Base-by-base conservation (phyloP, 2,888 invertebrate genomes). In the Augochlorella aurata region DNA sequence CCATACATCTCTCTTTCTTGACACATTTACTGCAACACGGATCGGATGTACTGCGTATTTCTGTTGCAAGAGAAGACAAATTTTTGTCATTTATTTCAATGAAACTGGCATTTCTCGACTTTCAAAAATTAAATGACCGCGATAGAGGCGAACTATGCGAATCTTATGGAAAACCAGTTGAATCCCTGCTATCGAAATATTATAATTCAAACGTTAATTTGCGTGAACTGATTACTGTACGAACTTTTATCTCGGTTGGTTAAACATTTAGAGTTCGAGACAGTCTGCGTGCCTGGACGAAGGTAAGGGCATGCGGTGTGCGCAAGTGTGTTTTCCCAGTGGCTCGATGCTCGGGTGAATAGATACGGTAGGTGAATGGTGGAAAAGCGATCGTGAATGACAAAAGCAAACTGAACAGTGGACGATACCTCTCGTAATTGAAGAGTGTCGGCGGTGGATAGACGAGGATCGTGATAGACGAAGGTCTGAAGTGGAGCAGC, bases 401-500 rank as follows among this genome's bases (percentile, higher is more conserved):
- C 74, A 81, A 82, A 87, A 87, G 88, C 84, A 68, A 77, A 81
- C 63, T 83, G 74, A 79, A 79, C 65, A 71, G 65, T 47, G 72
- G 77, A 87, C 82, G 85, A 90, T 94, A 97, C 97, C 95, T 95
- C 95, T 94, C 95, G 95, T 92, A 95, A 94, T 95, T 96, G 97
- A 93, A 97, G 96, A 93, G 96, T 97, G 94, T 97, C 96, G 91
- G 95, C 96, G 93, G 96, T 95, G 93, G 95, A 95, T 83, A 96
- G 95, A 94, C 97, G 97, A 85, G 97, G 97, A 94, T 98, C 97
- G 94, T 98, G 97, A 94, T 98, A 98, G 88, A 98, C 97, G 95
- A 98, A 98, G 89, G 97, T 94, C 90, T 92, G 94, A 79, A 91
- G 92, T 72, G 90, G 94, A 80, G 91, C 93, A 44, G 93, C 93